Conservation (phyloP, 2,797 vertebrate species). For the Morus bassanus region DNA sequence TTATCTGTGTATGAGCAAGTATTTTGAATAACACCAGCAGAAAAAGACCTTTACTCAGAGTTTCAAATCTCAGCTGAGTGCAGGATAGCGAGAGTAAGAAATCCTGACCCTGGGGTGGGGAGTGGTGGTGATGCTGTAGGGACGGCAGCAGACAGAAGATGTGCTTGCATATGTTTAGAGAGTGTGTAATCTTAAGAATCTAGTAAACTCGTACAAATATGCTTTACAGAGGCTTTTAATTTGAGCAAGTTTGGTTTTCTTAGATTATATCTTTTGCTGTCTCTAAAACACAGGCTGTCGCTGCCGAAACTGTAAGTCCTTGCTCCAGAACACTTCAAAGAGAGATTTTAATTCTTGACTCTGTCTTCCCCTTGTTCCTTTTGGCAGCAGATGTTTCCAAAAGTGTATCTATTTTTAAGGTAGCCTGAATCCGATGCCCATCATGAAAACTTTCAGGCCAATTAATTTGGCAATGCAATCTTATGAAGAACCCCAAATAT, state of each 20-base stretch:
- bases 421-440: neutral
- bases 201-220: neutral
- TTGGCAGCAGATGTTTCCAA: neutral
- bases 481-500: neutral
- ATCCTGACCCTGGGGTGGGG: neutral
- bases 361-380: neutral
- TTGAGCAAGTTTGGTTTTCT: neutral
- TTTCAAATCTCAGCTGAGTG: neutral
- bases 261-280: neutral
- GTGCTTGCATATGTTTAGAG: neutral
- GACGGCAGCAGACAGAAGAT: neutral
- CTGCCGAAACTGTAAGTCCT: neutral
- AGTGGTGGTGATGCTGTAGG: neutral
- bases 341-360: neutral
- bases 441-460: neutral
- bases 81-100: neutral
- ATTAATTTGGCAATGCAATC: neutral
- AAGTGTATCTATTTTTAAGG: neutral
- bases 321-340: slow-evolving; percentile 39
- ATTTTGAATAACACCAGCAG: neutral
- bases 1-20: neutral
- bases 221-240: slow-evolving; percentile 27
- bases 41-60: neutral
- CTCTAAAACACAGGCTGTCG: slow-evolving; percentile 23
- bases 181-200: neutral